Evolutionary conservation across 2,888 invertebrate genomes (phyloP), one percentile per base, ranked within the genome.

Genomic region (Microchrysa polita): DNA sequence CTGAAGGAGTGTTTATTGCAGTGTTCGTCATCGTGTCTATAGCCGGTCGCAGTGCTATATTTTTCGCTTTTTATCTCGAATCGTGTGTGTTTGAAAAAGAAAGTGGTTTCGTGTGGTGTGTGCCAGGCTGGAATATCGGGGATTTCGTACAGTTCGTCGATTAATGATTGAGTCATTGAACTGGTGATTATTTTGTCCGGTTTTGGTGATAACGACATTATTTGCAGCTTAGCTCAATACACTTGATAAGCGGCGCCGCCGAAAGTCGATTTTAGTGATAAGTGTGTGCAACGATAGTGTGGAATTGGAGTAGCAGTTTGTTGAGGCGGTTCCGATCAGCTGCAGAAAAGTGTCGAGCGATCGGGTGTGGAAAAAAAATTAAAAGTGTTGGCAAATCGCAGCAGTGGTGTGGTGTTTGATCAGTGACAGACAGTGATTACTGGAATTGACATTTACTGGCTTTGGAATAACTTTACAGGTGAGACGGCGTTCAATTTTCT

Each of bases 131-230:
- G 18, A 4, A 20, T 5, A 55, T 5, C 20, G 55, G 22, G 55
- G 55, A 55, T 55, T 55, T 48, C 16, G 27, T 12, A 16, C 55
- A 55, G 4, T 55, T 55, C 22, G 18, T 52, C 52, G 52, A 55
- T 55, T 10, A 10, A 16, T 20, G 55, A 55, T 55, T 55, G 55
- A 55, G 55, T 55, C 55, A 55, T 20, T 55, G 55, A 16, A 55
- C 55, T 16, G 48, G 14, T 34, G 16, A 52, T 1, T 55, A 10
- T 2, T 53, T 53, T 18, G 20, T 55, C 55, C 22, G 20, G 18
- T 55, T 55, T 55, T 55, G 22, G 55, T 55, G 55, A 55, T 55
- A 55, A 55, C 55, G 18, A 16, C 55, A 20, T n/a, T n/a, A n/a
- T 16, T 55, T 16, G 18, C 18, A 55, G 55, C 22, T 55, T 20